These are phyloP conservation scores for Leucophenga maculata DNA, from an alignment of 2,888 invertebrate genomes.

Conservation along the genomic window DNA sequence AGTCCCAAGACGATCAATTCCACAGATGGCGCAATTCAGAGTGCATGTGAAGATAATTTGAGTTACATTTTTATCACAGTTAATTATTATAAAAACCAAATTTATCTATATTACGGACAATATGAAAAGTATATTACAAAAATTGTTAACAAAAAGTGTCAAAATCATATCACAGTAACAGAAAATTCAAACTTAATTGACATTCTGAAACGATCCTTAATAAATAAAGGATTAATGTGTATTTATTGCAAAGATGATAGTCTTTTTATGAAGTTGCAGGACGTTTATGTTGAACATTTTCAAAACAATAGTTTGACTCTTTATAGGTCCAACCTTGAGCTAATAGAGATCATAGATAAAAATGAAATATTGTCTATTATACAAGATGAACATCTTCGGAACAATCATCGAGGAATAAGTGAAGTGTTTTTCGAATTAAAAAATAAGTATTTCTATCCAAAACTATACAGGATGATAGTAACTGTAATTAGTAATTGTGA, in stretches of 20 bases:
- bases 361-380: constrained; percentile 24
- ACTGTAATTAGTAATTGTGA: constrained; percentile 37
- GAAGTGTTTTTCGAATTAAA: constrained; percentile 26
- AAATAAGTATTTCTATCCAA: constrained; percentile 34
- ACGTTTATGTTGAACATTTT: neutral
- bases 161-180: neutral
- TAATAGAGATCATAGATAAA: neutral
- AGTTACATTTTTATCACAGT: constrained; percentile 11
- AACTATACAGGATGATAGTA: constrained; percentile 32
- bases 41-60: constrained; percentile 9
- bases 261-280: neutral
- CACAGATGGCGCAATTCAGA: constrained; percentile 20
- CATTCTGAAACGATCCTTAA: neutral
- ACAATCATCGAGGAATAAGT: constrained; percentile 21
- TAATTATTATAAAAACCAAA: constrained; percentile 30
- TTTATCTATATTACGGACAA: neutral
- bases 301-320: neutral
- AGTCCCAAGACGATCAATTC: constrained; percentile 4
- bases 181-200: neutral
- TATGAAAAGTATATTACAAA: constrained; percentile 10
- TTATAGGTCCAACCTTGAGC: neutral
- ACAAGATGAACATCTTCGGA: constrained; percentile 36
- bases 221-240: constrained; percentile 22
- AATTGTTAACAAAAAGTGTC: constrained; percentile 16
- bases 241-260: constrained; percentile 4